These are phyloP conservation scores for Galerucella calmariensis DNA, from an alignment of 2,888 invertebrate species.

Conservation along the genomic window DNA sequence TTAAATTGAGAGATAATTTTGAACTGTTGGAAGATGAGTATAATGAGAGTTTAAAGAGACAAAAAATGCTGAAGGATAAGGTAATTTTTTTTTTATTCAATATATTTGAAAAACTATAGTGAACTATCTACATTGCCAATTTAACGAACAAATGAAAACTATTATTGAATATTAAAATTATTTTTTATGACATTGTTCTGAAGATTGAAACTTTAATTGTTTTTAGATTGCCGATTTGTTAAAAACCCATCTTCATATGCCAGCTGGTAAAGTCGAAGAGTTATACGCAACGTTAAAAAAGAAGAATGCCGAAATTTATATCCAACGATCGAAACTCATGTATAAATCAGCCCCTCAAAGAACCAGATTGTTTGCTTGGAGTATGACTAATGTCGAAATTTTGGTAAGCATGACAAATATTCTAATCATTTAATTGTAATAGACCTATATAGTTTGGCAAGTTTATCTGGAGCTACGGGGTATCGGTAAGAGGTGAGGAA, in stretches of 20 bases:
- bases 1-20: constrained; percentile 94
- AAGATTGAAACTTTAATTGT: not conserved
- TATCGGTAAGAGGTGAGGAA: too few relatives aligned
- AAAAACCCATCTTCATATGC: constrained; percentile 84
- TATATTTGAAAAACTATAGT: not conserved
- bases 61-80: constrained; percentile 89
- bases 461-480: too few relatives aligned
- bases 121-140: too few relatives aligned
- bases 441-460: too few relatives aligned
- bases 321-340: constrained; percentile 84
- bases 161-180: too few relatives aligned
- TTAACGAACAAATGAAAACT: too few relatives aligned
- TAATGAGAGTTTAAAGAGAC: constrained; percentile 90
- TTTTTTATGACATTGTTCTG: not conserved
- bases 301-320: constrained; percentile 95
- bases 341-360: constrained; percentile 71
- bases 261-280: constrained; percentile 89
- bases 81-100: constrained; percentile 58
- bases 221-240: constrained; percentile 76
- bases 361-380: constrained; percentile 88
- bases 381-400: constrained; percentile 78
- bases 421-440: not conserved
- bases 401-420: constrained; percentile 53
- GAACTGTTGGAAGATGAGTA: constrained; percentile 95
- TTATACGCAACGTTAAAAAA: constrained; percentile 86